Percentiles rank a stretch among this genome's conserved stretches.
phyloP scores from a whole-genome alignment of 2,113 vertebrate species.

The Neotoma lepida region DNA sequence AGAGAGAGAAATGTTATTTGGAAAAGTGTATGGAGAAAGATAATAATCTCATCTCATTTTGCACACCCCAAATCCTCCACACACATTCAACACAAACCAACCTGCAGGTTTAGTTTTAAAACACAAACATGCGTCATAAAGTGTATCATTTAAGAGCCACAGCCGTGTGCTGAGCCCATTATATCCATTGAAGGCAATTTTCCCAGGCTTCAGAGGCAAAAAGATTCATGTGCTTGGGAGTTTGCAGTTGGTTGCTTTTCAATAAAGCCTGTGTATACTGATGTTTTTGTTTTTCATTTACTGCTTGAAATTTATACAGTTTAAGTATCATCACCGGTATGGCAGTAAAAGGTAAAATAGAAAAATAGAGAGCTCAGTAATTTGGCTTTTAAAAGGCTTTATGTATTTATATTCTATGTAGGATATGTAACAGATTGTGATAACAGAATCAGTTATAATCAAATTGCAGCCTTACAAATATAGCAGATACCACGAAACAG shows the following conservation, averaged over 20 bases:
- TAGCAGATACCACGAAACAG: constrained; percentile 55
- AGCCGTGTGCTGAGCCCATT: neutral
- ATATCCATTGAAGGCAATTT: constrained; percentile 44
- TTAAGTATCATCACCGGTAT: constrained; percentile 70
- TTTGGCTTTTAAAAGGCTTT: constrained; percentile 77
- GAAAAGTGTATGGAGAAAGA: neutral
- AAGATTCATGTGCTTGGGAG: constrained; percentile 67
- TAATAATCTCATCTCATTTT: neutral
- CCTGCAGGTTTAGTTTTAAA: neutral
- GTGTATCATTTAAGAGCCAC: neutral
- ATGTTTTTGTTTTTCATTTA: constrained; percentile 76
- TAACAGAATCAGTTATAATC: constrained; percentile 78
- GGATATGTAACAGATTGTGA: constrained; percentile 76
- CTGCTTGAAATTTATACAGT: constrained; percentile 77
- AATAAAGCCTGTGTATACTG: constrained; percentile 64
- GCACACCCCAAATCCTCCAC: neutral
- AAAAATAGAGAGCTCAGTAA: constrained; percentile 77
- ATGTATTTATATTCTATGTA: constrained; percentile 63
- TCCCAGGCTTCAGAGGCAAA: constrained; percentile 60
- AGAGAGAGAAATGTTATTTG: too few relatives aligned
- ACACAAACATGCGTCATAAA: neutral
- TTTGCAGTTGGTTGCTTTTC: constrained; percentile 77
- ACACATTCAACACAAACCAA: neutral
- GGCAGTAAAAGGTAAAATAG: constrained; percentile 78
- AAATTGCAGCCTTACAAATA: constrained; percentile 75